These are phyloP conservation scores for Noctuana brunneofusca DNA, from an alignment of 2,888 invertebrate genomes.

Conservation along the genomic window DNA sequence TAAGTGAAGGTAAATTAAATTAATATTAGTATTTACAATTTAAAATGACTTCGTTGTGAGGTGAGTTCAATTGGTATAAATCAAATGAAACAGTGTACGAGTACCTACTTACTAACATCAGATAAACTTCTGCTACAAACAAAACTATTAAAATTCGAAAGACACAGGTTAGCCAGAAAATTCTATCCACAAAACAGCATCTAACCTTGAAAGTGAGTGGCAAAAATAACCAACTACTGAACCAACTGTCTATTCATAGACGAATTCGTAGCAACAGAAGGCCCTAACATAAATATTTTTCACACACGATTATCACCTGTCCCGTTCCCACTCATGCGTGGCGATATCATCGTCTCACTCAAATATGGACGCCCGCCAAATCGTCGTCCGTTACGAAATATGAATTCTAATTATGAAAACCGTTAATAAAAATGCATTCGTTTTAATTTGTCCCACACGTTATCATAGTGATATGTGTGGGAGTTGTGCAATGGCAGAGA, in stretches of 20 bases:
- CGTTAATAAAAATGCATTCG: slow-evolving; percentile 54
- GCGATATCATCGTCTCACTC: slow-evolving; percentile 63
- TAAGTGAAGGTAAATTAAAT: no score
- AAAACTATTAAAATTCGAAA: slow-evolving; percentile 16
- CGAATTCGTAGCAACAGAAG: slow-evolving; percentile 63
- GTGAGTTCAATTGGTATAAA: neutral
- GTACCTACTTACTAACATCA: no score
- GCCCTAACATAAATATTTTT: slow-evolving; percentile 69
- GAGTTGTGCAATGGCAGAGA: neutral
- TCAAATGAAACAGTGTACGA: neutral
- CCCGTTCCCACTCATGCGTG: slow-evolving; percentile 65
- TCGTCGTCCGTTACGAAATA: slow-evolving; percentile 75
- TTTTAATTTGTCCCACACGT: slow-evolving; percentile 13
- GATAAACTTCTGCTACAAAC: neutral
- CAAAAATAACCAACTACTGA: slow-evolving; percentile 66
- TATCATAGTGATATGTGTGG: neutral
- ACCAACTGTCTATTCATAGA: slow-evolving; percentile 71
- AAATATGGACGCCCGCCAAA: slow-evolving; percentile 69
- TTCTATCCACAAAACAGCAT: slow-evolving; percentile 47
- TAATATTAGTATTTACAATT: no score
- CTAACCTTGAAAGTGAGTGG: slow-evolving; percentile 69
- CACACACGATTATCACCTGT: slow-evolving; percentile 77
- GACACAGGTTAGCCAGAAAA: slow-evolving; percentile 46
- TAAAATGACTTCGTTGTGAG: neutral
- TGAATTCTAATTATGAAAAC: slow-evolving; percentile 72